Evolutionary conservation across 2,888 invertebrate species (phyloP).

Genomic region (Vesta saturnalis): DNA sequence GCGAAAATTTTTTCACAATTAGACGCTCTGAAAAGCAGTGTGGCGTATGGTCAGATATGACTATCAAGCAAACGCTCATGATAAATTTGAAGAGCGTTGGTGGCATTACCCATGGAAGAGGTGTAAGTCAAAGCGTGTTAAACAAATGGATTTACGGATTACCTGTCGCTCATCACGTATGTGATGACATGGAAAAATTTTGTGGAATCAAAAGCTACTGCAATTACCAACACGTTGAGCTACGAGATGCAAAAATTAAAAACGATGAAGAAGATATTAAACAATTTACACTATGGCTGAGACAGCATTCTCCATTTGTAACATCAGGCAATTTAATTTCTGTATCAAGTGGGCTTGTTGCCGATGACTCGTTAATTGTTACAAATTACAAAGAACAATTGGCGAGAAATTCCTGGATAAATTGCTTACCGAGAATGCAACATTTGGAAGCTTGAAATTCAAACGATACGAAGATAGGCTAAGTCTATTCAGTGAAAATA

Average conservation of each 20-base stretch:
- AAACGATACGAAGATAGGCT: not conserved
- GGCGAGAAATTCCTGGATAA: not conserved
- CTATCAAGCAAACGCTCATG: slow-evolving; percentile 9
- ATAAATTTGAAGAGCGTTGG: not conserved
- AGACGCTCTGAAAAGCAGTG: not conserved
- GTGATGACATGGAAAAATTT: not conserved
- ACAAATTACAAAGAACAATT: not conserved
- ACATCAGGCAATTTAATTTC: not conserved
- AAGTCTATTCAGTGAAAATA: not conserved
- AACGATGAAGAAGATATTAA: not conserved
- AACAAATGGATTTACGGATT: slow-evolving; percentile 40
- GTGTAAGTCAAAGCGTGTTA: slow-evolving; percentile 14
- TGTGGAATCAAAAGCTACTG: not conserved
- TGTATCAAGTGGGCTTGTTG: not conserved
- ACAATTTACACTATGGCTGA: not conserved
- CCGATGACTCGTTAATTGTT: not conserved
- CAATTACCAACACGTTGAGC: not conserved
- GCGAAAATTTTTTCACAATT: not conserved
- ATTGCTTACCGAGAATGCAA: not conserved
- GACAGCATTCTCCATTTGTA: not conserved
- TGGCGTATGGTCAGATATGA: slow-evolving; percentile 16
- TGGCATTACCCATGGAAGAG: not conserved
- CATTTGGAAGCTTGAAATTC: not conserved
- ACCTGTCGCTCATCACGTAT: not conserved
- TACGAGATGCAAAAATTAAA: not conserved